phyloP scores from a whole-genome alignment of 2,888 invertebrate genomes.

The Metalampra italica region DNA sequence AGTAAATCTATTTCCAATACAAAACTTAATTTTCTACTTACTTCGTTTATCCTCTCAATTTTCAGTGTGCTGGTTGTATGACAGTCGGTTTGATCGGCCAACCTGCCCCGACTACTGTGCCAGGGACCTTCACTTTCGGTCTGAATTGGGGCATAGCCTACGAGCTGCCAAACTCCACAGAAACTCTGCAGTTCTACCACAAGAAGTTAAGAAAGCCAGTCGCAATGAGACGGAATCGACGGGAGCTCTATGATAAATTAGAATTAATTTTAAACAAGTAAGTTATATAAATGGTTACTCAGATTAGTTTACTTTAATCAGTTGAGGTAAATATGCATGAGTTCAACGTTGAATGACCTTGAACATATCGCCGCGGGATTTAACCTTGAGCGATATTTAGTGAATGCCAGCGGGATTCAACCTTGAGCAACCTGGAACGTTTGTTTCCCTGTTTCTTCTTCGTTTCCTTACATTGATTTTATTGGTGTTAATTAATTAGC shows the following conservation, averaged over 20 bases:
- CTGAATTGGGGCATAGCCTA: slow-evolving; percentile 83
- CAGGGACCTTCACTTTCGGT: slow-evolving; percentile 78
- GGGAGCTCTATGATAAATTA: slow-evolving; percentile 83
- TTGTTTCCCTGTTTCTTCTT: neutral
- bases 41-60: no score
- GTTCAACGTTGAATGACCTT: no score
- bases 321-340: no score
- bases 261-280: slow-evolving; percentile 85
- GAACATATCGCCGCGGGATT: no score
- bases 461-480: neutral
- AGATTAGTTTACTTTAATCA: no score
- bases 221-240: slow-evolving; percentile 79
- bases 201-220: slow-evolving; percentile 55
- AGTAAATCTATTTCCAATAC: no score
- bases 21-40: no score
- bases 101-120: slow-evolving; percentile 57
- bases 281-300: no score
- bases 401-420: no score
- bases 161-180: slow-evolving; percentile 68
- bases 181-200: slow-evolving; percentile 39
- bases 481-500: no score
- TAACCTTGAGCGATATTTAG: no score
- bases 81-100: slow-evolving; percentile 76
- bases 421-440: no score
- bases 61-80: slow-evolving; percentile 55